These are phyloP conservation scores for Villa cingulata DNA, from an alignment of 2,888 invertebrate genomes.

Conservation along the genomic window DNA sequence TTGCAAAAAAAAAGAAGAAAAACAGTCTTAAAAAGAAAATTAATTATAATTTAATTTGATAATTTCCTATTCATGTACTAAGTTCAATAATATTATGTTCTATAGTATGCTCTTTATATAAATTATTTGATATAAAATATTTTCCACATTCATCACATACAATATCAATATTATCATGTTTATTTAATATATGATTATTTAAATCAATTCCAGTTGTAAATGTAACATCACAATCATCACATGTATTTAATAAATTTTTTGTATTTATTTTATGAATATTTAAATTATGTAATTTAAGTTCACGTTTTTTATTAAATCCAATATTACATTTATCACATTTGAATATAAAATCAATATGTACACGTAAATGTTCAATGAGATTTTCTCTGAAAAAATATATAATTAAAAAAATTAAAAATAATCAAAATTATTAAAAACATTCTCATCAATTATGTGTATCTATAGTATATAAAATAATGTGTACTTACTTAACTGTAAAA, in stretches of 20 bases:
- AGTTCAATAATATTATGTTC: constrained; percentile 9
- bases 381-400: constrained; percentile 10
- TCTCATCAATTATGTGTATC: not conserved
- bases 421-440: not conserved
- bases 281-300: constrained; percentile 11
- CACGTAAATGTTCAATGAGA: constrained; percentile 11
- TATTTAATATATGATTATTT: constrained; percentile 10
- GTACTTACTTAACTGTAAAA: constrained; percentile 1
- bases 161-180: constrained; percentile 11
- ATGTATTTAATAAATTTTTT: constrained; percentile 7
- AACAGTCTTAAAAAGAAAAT: too few species aligned
- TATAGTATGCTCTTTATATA: constrained; percentile 11
- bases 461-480: not conserved
- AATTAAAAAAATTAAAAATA: too few species aligned
- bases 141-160: constrained; percentile 11
- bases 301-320: constrained; percentile 12
- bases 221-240: not conserved
- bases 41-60: too few species aligned
- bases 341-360: constrained; percentile 8
- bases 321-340: constrained; percentile 13
- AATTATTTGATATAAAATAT: constrained; percentile 11
- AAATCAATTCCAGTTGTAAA: constrained; percentile 12
- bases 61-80: not conserved
- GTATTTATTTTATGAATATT: constrained; percentile 13
- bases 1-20: too few species aligned